A percentile compares a stretch with the other conserved stretches of the same genome.
Conservation (phyloP, 2,888 invertebrate species). For the Drosophila villosipedis region DNA sequence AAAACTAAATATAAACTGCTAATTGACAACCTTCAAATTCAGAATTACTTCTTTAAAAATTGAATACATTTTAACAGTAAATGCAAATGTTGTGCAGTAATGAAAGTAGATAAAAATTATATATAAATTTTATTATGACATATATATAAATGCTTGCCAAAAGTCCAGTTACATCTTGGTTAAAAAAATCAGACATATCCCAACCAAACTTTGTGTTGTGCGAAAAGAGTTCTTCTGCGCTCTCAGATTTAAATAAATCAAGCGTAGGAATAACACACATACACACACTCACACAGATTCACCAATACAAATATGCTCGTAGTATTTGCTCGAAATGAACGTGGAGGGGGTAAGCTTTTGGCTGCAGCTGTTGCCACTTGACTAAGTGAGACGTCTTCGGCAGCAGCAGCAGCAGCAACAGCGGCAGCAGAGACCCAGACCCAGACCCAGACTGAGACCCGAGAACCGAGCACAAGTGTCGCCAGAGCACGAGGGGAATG, state of each 20-base stretch:
- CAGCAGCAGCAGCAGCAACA: neutral
- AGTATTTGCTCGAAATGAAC: neutral
- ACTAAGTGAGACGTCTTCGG: conserved; percentile 53
- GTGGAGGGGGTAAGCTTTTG: conserved; percentile 16
- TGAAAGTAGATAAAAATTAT: neutral
- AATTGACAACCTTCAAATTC: neutral
- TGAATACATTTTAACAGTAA: accelerated
- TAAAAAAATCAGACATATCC: neutral
- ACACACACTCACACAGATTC: neutral
- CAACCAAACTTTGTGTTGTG: neutral
- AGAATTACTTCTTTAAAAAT: neutral
- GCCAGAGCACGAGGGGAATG: conserved; percentile 4
- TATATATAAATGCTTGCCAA: neutral
- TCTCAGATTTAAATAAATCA: conserved; percentile 43
- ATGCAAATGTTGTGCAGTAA: neutral
- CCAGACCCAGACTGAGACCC: conserved; percentile 33
- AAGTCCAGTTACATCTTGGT: neutral
- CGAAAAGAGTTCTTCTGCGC: neutral
- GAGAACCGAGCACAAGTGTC: conserved; percentile 55
- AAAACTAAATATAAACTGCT: neutral
- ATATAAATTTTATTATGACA: neutral
- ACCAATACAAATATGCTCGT: neutral
- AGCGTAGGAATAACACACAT: neutral
- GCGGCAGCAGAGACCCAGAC: conserved; percentile 14
- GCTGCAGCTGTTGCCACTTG: conserved; percentile 32